Evolutionary conservation across 2,888 invertebrate genomes (phyloP).

Genomic region (Melangyna quadrimaculata): DNA sequence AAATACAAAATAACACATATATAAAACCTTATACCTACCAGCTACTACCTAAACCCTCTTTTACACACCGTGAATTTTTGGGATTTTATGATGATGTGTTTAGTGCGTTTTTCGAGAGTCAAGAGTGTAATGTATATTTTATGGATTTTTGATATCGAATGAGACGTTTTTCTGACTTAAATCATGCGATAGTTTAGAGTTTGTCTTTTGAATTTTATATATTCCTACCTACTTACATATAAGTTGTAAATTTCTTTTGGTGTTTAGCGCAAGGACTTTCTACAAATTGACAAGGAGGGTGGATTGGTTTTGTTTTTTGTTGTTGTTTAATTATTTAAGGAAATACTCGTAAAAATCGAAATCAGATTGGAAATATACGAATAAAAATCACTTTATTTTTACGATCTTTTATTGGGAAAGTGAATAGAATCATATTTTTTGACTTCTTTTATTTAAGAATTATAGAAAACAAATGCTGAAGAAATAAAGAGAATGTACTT

Average conservation of each 20-base stretch:
- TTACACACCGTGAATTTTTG: slow-evolving; percentile 39
- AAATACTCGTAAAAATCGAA: background rate
- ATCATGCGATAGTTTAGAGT: slow-evolving; percentile 2
- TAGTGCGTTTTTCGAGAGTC: slow-evolving; percentile 65
- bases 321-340: background rate
- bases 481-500: background rate
- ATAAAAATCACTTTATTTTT: background rate
- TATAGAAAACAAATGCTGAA: background rate
- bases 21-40: background rate
- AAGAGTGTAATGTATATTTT: slow-evolving; percentile 68
- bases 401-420: background rate
- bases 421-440: background rate
- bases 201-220: background rate
- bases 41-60: slow-evolving; percentile 12
- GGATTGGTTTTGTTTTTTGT: background rate
- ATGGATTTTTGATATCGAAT: slow-evolving; percentile 70
- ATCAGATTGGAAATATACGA: background rate
- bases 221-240: too few relatives aligned
- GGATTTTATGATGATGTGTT: slow-evolving; percentile 71
- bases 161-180: slow-evolving; percentile 58
- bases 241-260: background rate
- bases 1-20: background rate
- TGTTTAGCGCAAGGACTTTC: slow-evolving; percentile 17
- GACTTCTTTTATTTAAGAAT: background rate
- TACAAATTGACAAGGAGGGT: background rate